Conservation (phyloP, 2,113 vertebrate genomes). For the Tiliqua scincoides region DNA sequence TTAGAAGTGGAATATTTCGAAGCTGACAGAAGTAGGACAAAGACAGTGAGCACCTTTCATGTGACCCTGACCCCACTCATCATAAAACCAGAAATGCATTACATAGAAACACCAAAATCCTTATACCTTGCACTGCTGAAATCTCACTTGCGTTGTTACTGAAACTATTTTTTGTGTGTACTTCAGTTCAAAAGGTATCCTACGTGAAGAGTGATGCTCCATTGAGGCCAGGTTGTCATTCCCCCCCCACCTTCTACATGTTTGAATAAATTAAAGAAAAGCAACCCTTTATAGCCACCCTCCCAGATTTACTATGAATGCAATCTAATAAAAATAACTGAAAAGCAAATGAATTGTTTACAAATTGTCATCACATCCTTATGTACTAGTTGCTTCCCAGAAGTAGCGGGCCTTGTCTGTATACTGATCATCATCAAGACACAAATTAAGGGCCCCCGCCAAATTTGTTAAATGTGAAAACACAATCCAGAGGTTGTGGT, state of each 20-base stretch:
- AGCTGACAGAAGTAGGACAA: not conserved
- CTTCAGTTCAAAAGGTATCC: slow-evolving; percentile 8
- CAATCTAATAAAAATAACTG: slow-evolving; percentile 69
- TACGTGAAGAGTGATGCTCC: not conserved
- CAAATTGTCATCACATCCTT: slow-evolving; percentile 61
- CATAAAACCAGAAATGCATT: not conserved
- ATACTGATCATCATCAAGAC: slow-evolving; percentile 57
- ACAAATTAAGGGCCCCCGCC: not conserved
- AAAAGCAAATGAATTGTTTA: slow-evolving; percentile 61
- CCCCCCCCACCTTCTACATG: slow-evolving; percentile 48
- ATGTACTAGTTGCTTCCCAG: slow-evolving; percentile 57
- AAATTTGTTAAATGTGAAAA: slow-evolving; percentile 29
- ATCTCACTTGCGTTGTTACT: accelerated
- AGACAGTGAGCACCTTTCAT: not conserved
- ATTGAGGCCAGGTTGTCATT: not conserved
- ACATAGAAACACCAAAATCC: accelerated
- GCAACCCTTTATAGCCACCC: slow-evolving; percentile 28
- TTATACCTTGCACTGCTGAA: not conserved
- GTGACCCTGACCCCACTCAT: not conserved
- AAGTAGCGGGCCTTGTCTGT: slow-evolving; percentile 52
- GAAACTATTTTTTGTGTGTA: not conserved
- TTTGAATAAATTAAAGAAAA: slow-evolving; percentile 69
- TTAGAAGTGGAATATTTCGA: not conserved
- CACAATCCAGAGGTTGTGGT: not conserved
- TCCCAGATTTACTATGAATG: slow-evolving; percentile 66